Percentiles rank a stretch among this genome's conserved stretches.
Conservation (phyloP, 2,113 vertebrate genomes). For the Elachura formosa region DNA sequence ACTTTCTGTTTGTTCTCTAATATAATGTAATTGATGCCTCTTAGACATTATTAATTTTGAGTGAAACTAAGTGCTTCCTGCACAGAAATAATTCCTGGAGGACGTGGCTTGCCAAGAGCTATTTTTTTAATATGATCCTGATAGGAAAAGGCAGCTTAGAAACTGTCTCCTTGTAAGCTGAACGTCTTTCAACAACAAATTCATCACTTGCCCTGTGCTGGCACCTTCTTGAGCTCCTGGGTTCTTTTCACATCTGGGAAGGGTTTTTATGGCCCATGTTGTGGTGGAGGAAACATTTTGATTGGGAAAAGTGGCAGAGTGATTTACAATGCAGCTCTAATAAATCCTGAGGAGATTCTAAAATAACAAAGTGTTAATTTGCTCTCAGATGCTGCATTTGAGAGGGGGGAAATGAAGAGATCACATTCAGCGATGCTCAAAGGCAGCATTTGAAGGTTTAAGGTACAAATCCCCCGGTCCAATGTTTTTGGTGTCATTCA, state of each 20-base stretch:
- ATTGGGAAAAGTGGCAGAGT: neutral
- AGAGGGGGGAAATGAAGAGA: neutral
- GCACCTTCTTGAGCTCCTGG: neutral
- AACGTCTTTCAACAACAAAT: neutral
- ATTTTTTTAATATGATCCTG: neutral
- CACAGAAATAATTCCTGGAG: neutral
- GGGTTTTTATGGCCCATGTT: accelerated
- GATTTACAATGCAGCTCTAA: neutral
- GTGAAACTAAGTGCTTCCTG: slow-evolving; percentile 5
- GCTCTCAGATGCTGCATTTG: neutral
- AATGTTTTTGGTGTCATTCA: accelerated
- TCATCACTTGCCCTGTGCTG: neutral
- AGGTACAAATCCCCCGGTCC: neutral
- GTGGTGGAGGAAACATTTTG: neutral
- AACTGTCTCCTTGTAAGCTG: neutral
- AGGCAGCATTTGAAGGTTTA: neutral
- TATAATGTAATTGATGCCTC: neutral
- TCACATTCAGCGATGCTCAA: accelerated
- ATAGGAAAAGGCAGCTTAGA: neutral
- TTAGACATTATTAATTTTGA: neutral
- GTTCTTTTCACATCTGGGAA: neutral
- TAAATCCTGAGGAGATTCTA: neutral
- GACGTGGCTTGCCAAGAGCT: neutral
- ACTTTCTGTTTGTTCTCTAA: neutral
- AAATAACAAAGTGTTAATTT: neutral